phyloP scores from a whole-genome alignment of 2,888 invertebrate genomes.

The Gnatocerus cornutus region DNA sequence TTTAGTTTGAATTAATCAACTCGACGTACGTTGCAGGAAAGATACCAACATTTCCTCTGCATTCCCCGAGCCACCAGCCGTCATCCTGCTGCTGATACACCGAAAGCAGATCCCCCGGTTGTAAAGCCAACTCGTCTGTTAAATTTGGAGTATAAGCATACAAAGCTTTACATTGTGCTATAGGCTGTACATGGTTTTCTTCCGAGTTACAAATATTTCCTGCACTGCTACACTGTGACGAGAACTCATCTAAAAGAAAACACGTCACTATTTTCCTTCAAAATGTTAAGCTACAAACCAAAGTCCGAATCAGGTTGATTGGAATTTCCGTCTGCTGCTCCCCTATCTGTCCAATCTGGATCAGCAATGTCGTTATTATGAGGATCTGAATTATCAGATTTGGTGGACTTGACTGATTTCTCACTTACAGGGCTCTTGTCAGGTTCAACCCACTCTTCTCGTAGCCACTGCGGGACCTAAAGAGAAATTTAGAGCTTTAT shows the following conservation, averaged over 20 bases:
- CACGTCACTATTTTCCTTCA: neutral
- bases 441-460: slow-evolving; percentile 76
- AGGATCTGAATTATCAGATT: slow-evolving; percentile 72
- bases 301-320: slow-evolving; percentile 91
- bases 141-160: slow-evolving; percentile 92
- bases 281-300: slow-evolving; percentile 69
- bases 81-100: slow-evolving; percentile 93
- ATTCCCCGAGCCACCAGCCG: slow-evolving; percentile 96
- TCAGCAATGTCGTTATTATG: slow-evolving; percentile 72
- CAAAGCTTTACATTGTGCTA: slow-evolving; percentile 87
- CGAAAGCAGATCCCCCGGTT: slow-evolving; percentile 87
- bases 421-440: slow-evolving; percentile 68
- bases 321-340: slow-evolving; percentile 88
- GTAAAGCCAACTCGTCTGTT: slow-evolving; percentile 85
- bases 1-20: slow-evolving; percentile 73
- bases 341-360: slow-evolving; percentile 81
- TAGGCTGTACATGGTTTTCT: slow-evolving; percentile 71
- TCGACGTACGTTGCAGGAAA: slow-evolving; percentile 97
- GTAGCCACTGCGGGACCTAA: slow-evolving; percentile 85
- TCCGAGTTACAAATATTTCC: slow-evolving; percentile 69
- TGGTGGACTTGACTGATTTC: slow-evolving; percentile 65
- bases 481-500: neutral
- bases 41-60: slow-evolving; percentile 89
- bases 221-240: slow-evolving; percentile 81
- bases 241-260: slow-evolving; percentile 80